Conservation (phyloP, 2,113 vertebrate species). For the Bos indicus region DNA sequence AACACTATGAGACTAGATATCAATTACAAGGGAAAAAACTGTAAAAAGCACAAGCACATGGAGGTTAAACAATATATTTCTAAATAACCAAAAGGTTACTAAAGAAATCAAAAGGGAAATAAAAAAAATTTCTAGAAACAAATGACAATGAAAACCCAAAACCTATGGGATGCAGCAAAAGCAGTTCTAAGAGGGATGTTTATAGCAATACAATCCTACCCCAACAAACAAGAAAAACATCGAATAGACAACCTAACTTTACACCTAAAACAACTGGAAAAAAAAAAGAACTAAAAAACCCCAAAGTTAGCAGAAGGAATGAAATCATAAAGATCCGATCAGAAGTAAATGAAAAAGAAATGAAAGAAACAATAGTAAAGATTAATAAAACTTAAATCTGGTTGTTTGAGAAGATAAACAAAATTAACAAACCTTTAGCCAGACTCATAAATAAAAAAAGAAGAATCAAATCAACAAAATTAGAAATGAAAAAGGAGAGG, state of each 20-base stretch:
- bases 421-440: not conserved
- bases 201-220: not conserved
- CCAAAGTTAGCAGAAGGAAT: not conserved
- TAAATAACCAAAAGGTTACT: not conserved
- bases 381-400: not conserved
- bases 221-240: not conserved
- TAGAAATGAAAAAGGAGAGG: not conserved
- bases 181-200: not conserved
- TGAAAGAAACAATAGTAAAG: not conserved
- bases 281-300: not conserved
- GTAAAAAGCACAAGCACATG: not conserved
- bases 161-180: not conserved
- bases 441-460: not conserved
- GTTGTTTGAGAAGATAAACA: not conserved
- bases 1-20: not conserved
- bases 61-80: not conserved
- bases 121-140: not conserved
- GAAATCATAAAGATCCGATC: not conserved
- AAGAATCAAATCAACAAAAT: not conserved
- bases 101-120: not conserved
- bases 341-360: not conserved
- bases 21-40: not conserved
- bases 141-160: not conserved
- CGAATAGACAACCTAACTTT: not conserved
- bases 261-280: not conserved